These are phyloP conservation scores for Harpalus rubripes DNA, from an alignment of 2,888 invertebrate species.

Conservation along the genomic window DNA sequence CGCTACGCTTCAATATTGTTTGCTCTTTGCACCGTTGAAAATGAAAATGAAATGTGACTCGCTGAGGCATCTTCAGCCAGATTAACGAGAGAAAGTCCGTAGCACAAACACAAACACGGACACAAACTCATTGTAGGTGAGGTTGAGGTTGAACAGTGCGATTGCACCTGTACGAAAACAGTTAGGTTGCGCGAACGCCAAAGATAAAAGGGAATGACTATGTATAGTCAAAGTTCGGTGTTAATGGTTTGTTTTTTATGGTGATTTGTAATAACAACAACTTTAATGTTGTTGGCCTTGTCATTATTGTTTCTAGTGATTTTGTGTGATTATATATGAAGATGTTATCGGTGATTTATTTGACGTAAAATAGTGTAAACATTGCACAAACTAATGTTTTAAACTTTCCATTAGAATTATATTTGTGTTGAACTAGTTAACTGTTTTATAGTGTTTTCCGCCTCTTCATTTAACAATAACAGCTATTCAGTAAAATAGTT, in stretches of 20 bases:
- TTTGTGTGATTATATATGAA: neutral
- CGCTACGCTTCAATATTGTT: neutral
- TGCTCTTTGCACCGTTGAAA: constrained; percentile 6
- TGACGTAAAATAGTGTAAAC: too few species aligned
- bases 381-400: too few species aligned
- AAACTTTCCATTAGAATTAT: too few species aligned
- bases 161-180: constrained; percentile 45
- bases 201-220: neutral
- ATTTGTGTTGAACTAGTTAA: neutral
- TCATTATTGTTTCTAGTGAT: neutral
- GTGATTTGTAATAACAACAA: neutral
- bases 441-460: neutral
- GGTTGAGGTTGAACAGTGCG: neutral
- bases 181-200: constrained; percentile 1
- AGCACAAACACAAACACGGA: constrained; percentile 1
- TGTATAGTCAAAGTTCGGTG: neutral
- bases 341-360: neutral
- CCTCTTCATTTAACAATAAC: too few species aligned
- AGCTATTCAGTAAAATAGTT: too few species aligned
- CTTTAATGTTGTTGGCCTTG: neutral
- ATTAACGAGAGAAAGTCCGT: constrained; percentile 51
- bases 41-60: constrained; percentile 54
- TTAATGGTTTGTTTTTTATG: neutral
- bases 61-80: constrained; percentile 42
- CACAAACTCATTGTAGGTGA: constrained; percentile 13